Evolutionary conservation across 2,113 vertebrate genomes (phyloP).

Genomic region (Chloebia gouldiae): DNA sequence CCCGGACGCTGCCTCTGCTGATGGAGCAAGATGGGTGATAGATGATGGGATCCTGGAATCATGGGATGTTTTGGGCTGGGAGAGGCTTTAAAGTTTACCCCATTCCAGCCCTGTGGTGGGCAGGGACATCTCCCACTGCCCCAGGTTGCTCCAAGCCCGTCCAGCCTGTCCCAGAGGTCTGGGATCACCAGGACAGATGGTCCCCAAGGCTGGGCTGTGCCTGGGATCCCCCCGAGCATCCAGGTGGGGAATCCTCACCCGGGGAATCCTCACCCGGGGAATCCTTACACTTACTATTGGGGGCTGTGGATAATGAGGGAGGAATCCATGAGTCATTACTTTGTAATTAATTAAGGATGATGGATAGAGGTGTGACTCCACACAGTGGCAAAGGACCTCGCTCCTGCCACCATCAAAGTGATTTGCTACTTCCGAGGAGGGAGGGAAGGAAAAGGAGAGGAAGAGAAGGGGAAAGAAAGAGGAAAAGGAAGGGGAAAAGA

Average conservation of each 20-base stretch:
- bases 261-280: neutral
- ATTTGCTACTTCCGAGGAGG: slow-evolving; percentile 7
- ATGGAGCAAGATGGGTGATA: too few species aligned
- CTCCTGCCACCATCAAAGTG: slow-evolving; percentile 29
- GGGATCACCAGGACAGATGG: too few species aligned
- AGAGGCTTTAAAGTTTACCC: too few species aligned
- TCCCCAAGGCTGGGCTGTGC: rapidly evolving
- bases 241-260: neutral
- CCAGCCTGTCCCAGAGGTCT: neutral
- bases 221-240: neutral
- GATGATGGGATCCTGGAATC: neutral
- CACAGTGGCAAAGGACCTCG: neutral
- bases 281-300: neutral
- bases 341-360: slow-evolving; percentile 74
- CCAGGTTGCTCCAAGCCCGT: too few species aligned
- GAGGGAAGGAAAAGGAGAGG: too few species aligned
- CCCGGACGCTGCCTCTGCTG: rapidly evolving
- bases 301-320: slow-evolving; percentile 53
- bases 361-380: slow-evolving; percentile 46
- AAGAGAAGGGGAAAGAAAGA: too few species aligned
- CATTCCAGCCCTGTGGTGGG: too few species aligned
- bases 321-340: slow-evolving; percentile 71
- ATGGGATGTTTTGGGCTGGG: too few species aligned
- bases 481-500: too few species aligned
- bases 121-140: too few species aligned